A percentile compares a stretch with the other conserved stretches of the same genome.
Conservation (phyloP, 2,113 vertebrate species). For the Chloropsis hardwickii region DNA sequence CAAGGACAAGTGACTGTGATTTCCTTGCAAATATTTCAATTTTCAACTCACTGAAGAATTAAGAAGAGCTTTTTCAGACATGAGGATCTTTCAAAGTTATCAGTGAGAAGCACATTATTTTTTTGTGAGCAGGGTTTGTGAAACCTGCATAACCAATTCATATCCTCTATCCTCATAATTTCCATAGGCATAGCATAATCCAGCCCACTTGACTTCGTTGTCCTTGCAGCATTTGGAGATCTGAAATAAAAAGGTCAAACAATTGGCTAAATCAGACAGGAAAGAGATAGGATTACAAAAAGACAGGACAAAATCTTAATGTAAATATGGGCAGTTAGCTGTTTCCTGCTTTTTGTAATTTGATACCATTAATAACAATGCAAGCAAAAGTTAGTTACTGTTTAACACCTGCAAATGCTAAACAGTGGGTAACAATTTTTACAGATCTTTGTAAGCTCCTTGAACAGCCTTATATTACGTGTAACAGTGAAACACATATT, state of each 20-base stretch:
- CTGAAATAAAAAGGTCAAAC: not conserved
- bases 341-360: not conserved
- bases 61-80: not conserved
- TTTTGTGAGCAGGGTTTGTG: not conserved
- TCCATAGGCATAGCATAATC: not conserved
- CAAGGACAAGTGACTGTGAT: not conserved
- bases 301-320: not conserved
- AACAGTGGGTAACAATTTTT: not conserved
- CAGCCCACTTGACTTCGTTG: accelerated
- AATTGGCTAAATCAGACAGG: not conserved
- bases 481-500: not conserved
- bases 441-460: not conserved
- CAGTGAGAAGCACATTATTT: not conserved
- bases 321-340: not conserved
- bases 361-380: not conserved
- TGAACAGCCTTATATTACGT: not conserved
- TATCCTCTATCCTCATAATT: not conserved
- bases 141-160: not conserved
- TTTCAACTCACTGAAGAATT: not conserved
- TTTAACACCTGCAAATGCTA: not conserved
- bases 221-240: not conserved
- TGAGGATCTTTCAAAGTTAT: not conserved
- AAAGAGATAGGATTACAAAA: not conserved
- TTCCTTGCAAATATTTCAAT: not conserved
- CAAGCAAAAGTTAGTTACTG: not conserved